Evolutionary conservation across 2,888 invertebrate genomes (phyloP).

Genomic region (Chrysolina oricalcia): DNA sequence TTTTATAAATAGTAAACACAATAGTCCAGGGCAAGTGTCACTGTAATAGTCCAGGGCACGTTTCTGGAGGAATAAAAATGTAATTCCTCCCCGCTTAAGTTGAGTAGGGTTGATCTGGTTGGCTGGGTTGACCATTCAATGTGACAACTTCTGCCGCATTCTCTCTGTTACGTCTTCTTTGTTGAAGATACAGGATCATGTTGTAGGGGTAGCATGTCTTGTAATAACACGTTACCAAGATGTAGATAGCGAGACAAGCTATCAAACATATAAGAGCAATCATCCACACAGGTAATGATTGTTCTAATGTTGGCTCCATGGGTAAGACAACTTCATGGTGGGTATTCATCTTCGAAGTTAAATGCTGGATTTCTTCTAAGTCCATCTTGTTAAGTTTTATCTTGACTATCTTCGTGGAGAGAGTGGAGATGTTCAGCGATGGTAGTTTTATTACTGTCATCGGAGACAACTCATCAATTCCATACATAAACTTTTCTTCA

Average conservation of each 20-base stretch:
- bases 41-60: neutral
- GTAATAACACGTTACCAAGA: neutral
- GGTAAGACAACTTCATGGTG: neutral
- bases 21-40: too few species aligned
- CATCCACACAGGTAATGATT: too few species aligned
- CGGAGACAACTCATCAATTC: neutral
- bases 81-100: neutral
- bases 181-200: neutral
- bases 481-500: neutral
- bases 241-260: neutral
- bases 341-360: neutral
- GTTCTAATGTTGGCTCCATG: too few species aligned
- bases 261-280: too few species aligned
- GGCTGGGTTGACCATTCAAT: neutral
- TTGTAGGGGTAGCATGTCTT: neutral
- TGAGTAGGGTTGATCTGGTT: neutral
- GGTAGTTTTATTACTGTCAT: neutral
- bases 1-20: neutral
- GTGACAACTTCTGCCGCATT: neutral
- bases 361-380: constrained; percentile 3
- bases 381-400: neutral
- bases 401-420: neutral
- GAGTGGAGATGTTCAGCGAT: neutral
- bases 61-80: neutral
- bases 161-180: neutral